Evolutionary conservation across 2,888 invertebrate species (phyloP).

Genomic region (Linnaemya tessellans): DNA sequence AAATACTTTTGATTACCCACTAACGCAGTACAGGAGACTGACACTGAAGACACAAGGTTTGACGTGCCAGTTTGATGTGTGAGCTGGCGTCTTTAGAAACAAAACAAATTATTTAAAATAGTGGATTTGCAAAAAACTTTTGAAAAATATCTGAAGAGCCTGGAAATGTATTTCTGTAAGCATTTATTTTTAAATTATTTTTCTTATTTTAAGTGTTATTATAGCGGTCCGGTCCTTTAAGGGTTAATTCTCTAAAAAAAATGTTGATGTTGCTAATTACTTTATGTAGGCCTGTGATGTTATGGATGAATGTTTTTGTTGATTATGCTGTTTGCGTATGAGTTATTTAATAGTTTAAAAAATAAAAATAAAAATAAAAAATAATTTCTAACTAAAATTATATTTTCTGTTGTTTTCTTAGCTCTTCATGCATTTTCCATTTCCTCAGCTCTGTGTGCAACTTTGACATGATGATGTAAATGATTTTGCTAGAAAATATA

Average conservation of each 20-base stretch:
- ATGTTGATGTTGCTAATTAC: slow-evolving; percentile 47
- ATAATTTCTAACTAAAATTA: slow-evolving; percentile 58
- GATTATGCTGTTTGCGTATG: slow-evolving; percentile 27
- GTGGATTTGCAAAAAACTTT: no score
- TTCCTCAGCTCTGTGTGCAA: slow-evolving; percentile 10
- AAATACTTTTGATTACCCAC: no score
- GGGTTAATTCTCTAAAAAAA: slow-evolving; percentile 41
- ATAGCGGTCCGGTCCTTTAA: not conserved
- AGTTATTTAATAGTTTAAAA: slow-evolving; percentile 29
- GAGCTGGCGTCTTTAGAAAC: no score
- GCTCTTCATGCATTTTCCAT: slow-evolving; percentile 13
- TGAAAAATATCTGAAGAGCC: no score
- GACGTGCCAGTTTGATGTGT: no score
- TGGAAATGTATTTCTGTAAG: no score
- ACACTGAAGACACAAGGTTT: no score
- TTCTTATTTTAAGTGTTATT: no score
- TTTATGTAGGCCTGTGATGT: slow-evolving; percentile 39
- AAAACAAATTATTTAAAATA: no score
- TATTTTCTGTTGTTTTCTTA: slow-evolving; percentile 8
- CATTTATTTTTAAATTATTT: no score
- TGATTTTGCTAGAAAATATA: slow-evolving; percentile 55
- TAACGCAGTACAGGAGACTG: no score
- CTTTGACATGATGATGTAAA: slow-evolving; percentile 58
- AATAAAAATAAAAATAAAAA: slow-evolving; percentile 11
- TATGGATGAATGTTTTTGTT: slow-evolving; percentile 1